A percentile compares a stretch with the other conserved stretches of the same genome.
Conservation (phyloP, 2,113 vertebrate genomes). For the Trematocara stigmaticum region DNA sequence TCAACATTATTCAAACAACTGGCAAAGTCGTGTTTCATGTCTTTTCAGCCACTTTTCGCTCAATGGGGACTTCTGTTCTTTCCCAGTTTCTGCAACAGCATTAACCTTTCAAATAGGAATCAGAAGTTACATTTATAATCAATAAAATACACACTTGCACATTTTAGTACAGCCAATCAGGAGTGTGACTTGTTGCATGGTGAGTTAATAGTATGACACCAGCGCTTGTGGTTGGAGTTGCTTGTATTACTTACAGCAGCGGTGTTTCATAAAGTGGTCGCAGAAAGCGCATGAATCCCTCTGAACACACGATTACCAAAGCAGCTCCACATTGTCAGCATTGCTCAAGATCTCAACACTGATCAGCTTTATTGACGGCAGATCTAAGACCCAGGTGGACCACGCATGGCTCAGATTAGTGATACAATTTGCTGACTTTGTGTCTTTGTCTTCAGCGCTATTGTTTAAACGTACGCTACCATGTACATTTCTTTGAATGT, state of each 20-base stretch:
- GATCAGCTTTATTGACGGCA: neutral
- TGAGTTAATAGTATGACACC: neutral
- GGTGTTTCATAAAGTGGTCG: neutral
- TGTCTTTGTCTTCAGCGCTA: neutral
- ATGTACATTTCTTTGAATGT: neutral
- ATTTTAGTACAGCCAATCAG: neutral
- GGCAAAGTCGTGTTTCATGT: neutral
- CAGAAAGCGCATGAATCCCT: neutral
- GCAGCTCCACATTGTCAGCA: neutral
- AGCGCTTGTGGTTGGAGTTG: neutral
- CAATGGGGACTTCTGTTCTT: accelerated
- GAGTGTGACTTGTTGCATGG: neutral
- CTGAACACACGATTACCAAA: neutral
- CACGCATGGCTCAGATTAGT: neutral
- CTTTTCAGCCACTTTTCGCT: neutral
- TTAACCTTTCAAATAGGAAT: neutral
- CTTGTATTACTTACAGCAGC: neutral
- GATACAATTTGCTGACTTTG: neutral
- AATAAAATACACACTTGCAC: neutral
- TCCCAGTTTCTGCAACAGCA: neutral
- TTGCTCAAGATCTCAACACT: neutral
- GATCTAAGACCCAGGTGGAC: neutral
- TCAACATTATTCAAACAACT: neutral
- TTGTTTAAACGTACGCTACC: neutral
- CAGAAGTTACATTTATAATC: neutral